These are phyloP conservation scores for Mormyrus lacerda DNA, from an alignment of 2,113 vertebrate species.

Conservation along the genomic window DNA sequence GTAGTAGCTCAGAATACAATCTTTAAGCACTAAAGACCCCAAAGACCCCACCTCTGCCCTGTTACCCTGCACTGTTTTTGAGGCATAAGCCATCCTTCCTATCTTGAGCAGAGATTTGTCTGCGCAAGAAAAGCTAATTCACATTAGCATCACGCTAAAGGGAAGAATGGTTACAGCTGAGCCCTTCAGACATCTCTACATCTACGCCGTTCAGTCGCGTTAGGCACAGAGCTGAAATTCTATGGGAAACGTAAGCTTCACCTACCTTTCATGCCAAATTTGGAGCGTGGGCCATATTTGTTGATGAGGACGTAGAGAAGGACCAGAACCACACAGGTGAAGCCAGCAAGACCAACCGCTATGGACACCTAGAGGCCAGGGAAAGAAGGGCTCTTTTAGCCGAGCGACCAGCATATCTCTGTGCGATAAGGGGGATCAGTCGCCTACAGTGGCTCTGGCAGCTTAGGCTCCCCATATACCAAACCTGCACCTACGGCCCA, in stretches of 20 bases:
- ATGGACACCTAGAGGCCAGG: constrained; percentile 72
- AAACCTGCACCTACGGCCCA: neutral
- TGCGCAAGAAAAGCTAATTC: neutral
- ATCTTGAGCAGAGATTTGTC: neutral
- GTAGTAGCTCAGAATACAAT: neutral
- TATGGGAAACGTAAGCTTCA: neutral
- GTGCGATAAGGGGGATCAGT: neutral
- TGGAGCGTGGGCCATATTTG: constrained; percentile 86
- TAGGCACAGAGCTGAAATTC: neutral
- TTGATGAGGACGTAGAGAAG: constrained; percentile 90
- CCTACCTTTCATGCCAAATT: constrained; percentile 96
- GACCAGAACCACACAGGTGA: constrained; percentile 81
- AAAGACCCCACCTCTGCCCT: neutral
- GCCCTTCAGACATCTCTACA: neutral
- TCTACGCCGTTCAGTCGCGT: neutral
- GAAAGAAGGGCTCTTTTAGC: neutral
- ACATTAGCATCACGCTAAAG: neutral
- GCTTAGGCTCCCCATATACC: neutral
- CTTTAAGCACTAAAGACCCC: neutral
- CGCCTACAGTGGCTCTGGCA: neutral
- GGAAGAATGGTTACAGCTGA: neutral
- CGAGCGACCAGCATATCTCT: neutral
- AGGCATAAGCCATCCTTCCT: neutral
- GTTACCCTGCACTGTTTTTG: neutral
- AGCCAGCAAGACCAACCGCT: constrained; percentile 82